These are phyloP conservation scores for Acrocyrtus sp. DNA, from an alignment of 2,888 invertebrate genomes.

Conservation along the genomic window DNA sequence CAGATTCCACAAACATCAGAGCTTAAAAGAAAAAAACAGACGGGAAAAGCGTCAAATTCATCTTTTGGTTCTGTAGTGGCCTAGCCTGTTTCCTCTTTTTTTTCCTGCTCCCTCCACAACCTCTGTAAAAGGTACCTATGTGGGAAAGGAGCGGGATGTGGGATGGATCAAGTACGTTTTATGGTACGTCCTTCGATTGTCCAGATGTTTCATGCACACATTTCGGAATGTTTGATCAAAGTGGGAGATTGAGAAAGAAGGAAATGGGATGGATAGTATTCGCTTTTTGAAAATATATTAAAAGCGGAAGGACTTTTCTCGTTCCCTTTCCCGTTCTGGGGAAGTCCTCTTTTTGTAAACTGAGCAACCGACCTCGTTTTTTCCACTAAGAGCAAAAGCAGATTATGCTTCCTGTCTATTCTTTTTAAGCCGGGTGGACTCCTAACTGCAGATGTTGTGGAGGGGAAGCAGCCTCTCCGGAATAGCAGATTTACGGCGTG, in stretches of 20 bases:
- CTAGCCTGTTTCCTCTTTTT: too few relatives aligned
- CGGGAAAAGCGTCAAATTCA: slow-evolving; percentile 14
- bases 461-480: too few relatives aligned
- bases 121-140: too few relatives aligned
- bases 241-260: slow-evolving; percentile 9
- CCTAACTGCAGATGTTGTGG: too few relatives aligned
- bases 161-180: too few relatives aligned
- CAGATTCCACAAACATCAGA: slow-evolving; percentile 32
- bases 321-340: slow-evolving; percentile 1
- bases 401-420: slow-evolving; percentile 22
- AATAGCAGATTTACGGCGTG: too few relatives aligned
- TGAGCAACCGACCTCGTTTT: slow-evolving; percentile 42
- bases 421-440: slow-evolving; percentile 23
- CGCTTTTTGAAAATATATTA: slow-evolving; percentile 42
- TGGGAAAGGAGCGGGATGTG: too few relatives aligned
- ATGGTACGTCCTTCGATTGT: slow-evolving; percentile 34
- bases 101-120: too few relatives aligned
- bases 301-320: slow-evolving; percentile 24
- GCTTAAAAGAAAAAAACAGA: slow-evolving; percentile 2
- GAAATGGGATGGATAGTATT: slow-evolving; percentile 29
- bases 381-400: slow-evolving; percentile 27
- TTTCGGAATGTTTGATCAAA: slow-evolving; percentile 27
- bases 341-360: slow-evolving; percentile 41
- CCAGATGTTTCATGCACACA: slow-evolving; percentile 27
- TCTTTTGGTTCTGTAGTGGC: too few relatives aligned